phyloP scores from a whole-genome alignment of 2,888 invertebrate genomes.

The Ypsolopha sequella region DNA sequence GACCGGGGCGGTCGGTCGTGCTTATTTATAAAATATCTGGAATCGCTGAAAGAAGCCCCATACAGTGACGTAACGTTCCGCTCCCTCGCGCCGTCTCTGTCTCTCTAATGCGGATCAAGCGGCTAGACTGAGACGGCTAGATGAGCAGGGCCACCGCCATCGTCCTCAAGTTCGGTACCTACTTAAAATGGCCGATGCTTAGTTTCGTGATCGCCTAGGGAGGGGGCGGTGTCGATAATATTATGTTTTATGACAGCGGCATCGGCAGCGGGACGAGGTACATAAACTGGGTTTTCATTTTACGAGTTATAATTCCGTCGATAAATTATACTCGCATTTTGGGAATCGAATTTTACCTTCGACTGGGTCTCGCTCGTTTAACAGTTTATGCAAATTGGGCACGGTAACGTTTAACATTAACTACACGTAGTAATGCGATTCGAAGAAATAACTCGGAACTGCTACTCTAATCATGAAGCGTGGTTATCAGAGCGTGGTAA shows the following conservation, averaged over 20 bases:
- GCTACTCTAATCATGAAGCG: constrained; percentile 29
- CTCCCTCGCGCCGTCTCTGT: constrained; percentile 27
- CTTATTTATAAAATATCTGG: constrained; percentile 21
- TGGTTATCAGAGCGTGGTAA: constrained; percentile 46
- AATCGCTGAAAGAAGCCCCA: constrained; percentile 38
- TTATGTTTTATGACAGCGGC: constrained; percentile 61
- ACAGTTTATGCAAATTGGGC: constrained; percentile 18
- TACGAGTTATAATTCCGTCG: constrained; percentile 54
- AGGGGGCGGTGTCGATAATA: constrained; percentile 64
- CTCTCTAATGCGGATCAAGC: constrained; percentile 12
- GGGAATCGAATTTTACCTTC: constrained; percentile 35
- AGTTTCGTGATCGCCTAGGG: constrained; percentile 68
- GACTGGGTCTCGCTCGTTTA: constrained; percentile 16
- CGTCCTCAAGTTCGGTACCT: constrained; percentile 47
- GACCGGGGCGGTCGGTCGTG: background rate
- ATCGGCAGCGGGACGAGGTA: constrained; percentile 24
- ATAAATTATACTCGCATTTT: constrained; percentile 55
- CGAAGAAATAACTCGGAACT: constrained; percentile 38
- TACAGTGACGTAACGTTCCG: constrained; percentile 41
- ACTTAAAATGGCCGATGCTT: constrained; percentile 63
- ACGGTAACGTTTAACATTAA: constrained; percentile 15
- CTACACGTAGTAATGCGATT: constrained; percentile 20
- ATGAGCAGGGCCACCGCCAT: constrained; percentile 26
- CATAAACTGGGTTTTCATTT: constrained; percentile 64
- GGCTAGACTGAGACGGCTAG: constrained; percentile 22